These are phyloP conservation scores for Fundulus diaphanus DNA, from an alignment of 2,797 vertebrate genomes.

Conservation along the genomic window DNA sequence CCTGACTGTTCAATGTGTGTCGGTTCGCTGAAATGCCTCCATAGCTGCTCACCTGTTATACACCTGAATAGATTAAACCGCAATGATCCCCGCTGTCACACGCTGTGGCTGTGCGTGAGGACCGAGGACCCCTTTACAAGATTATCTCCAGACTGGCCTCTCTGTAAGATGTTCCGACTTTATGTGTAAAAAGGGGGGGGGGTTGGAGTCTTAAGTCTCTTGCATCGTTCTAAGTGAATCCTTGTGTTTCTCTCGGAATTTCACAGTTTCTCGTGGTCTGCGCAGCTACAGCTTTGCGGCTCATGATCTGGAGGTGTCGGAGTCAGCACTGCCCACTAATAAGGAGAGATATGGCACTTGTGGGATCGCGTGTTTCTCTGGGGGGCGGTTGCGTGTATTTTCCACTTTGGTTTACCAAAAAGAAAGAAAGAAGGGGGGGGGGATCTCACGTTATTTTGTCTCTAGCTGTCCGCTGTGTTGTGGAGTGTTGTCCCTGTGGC, in stretches of 20 bases:
- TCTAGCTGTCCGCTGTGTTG: slow-evolving; percentile 36
- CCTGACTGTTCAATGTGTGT: slow-evolving; percentile 40
- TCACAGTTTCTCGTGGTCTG: slow-evolving; percentile 7
- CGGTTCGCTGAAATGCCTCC: slow-evolving; percentile 20
- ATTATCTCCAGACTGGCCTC: slow-evolving; percentile 13
- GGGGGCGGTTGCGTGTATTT: slow-evolving; percentile 37
- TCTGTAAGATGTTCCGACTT: slow-evolving; percentile 20
- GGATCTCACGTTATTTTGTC: slow-evolving; percentile 60
- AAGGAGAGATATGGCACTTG: slow-evolving; percentile 26
- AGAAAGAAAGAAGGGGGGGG: slow-evolving; percentile 28
- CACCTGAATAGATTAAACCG: not conserved
- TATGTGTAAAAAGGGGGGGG: not conserved
- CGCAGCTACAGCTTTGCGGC: slow-evolving; percentile 24
- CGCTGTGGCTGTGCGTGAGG: slow-evolving; percentile 13
- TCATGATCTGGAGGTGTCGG: slow-evolving; percentile 49
- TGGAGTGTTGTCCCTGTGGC: slow-evolving; percentile 49
- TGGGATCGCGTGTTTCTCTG: slow-evolving; percentile 32
- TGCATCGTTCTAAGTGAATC: not conserved
- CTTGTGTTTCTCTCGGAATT: not conserved
- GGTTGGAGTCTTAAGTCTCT: not conserved
- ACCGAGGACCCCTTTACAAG: slow-evolving; percentile 10
- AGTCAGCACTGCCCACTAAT: slow-evolving; percentile 65
- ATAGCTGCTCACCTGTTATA: not conserved
- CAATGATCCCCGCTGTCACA: not conserved
- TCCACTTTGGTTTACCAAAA: slow-evolving; percentile 52